A percentile compares a stretch with the other conserved stretches of the same genome.
phyloP scores from a whole-genome alignment of 2,888 invertebrate genomes.

The Ophion costatus region DNA sequence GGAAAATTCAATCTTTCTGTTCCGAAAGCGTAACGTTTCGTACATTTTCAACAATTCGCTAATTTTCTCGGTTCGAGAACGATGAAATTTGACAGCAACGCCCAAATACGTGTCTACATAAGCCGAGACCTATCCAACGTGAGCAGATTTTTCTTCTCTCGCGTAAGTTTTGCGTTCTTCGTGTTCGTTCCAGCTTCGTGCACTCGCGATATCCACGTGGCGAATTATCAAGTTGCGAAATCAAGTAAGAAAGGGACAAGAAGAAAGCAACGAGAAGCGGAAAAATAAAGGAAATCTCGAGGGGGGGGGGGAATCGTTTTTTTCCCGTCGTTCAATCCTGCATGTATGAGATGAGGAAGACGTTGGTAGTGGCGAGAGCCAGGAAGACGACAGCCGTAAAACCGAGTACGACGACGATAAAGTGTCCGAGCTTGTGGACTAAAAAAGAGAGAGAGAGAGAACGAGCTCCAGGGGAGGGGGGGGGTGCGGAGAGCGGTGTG shows the following conservation, averaged over 20 bases:
- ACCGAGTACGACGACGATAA: slow-evolving; percentile 58
- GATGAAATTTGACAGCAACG: not conserved
- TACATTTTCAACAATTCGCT: too few species aligned
- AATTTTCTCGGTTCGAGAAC: too few species aligned
- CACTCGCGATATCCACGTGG: slow-evolving; percentile 4
- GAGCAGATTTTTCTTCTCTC: not conserved
- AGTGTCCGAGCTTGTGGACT: slow-evolving; percentile 41
- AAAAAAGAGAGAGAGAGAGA: slow-evolving; percentile 4
- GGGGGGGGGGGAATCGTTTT: slow-evolving; percentile 10
- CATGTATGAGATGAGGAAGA: slow-evolving; percentile 52
- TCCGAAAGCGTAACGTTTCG: too few species aligned
- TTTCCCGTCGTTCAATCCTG: slow-evolving; percentile 19
- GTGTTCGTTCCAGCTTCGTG: not conserved
- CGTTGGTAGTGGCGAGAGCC: slow-evolving; percentile 53
- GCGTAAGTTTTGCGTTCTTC: not conserved
- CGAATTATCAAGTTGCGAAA: slow-evolving; percentile 27
- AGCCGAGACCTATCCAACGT: not conserved
- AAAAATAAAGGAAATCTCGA: slow-evolving; percentile 20
- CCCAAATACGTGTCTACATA: not conserved
- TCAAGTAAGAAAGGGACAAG: slow-evolving; percentile 12
- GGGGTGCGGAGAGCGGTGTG: not conserved
- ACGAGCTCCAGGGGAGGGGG: not conserved
- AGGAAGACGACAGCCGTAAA: slow-evolving; percentile 64
- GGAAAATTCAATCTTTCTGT: too few species aligned
- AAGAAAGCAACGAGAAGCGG: slow-evolving; percentile 8